A percentile compares a stretch with the other conserved stretches of the same genome.
Conservation (phyloP, 2,797 vertebrate genomes). For the Gouania willdenowi region DNA sequence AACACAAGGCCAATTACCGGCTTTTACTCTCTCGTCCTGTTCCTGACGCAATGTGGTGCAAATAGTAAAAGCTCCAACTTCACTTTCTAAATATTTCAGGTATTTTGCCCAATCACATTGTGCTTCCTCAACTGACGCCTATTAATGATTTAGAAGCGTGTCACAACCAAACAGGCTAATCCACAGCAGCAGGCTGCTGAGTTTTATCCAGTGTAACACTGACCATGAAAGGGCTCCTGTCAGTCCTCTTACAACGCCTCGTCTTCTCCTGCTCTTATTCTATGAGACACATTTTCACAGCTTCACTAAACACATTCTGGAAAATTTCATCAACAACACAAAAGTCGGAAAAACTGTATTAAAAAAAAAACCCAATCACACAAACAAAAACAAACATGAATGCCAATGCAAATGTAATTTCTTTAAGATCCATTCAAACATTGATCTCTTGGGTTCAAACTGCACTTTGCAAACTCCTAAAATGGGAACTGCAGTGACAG, state of each 20-base stretch:
- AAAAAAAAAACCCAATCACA: slow-evolving; percentile 7
- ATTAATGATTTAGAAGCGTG: slow-evolving; percentile 97
- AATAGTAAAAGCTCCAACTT: slow-evolving; percentile 95
- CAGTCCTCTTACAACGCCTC: slow-evolving; percentile 37
- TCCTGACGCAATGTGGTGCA: slow-evolving; percentile 58
- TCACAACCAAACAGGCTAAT: slow-evolving; percentile 89
- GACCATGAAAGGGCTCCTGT: slow-evolving; percentile 72
- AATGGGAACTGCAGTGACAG: slow-evolving; percentile 28
- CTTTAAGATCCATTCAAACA: slow-evolving; percentile 33
- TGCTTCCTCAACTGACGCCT: slow-evolving; percentile 87
- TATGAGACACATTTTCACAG: slow-evolving; percentile 44
- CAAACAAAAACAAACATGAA: no score
- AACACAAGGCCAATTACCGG: slow-evolving; percentile 90
- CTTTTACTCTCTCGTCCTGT: slow-evolving; percentile 77
- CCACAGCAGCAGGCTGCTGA: slow-evolving; percentile 86
- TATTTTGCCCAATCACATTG: slow-evolving; percentile 99
- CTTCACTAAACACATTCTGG: slow-evolving; percentile 31
- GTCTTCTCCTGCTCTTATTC: slow-evolving; percentile 44
- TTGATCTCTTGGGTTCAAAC: slow-evolving; percentile 13
- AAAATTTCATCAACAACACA: slow-evolving; percentile 17
- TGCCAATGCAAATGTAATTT: slow-evolving; percentile 17
- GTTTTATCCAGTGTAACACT: slow-evolving; percentile 85
- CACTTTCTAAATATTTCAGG: slow-evolving; percentile 99
- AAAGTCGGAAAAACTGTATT: slow-evolving; percentile 11
- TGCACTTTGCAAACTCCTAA: slow-evolving; percentile 11